These are phyloP conservation scores for Andrena trimmerana DNA, from an alignment of 2,888 invertebrate genomes.

Conservation along the genomic window DNA sequence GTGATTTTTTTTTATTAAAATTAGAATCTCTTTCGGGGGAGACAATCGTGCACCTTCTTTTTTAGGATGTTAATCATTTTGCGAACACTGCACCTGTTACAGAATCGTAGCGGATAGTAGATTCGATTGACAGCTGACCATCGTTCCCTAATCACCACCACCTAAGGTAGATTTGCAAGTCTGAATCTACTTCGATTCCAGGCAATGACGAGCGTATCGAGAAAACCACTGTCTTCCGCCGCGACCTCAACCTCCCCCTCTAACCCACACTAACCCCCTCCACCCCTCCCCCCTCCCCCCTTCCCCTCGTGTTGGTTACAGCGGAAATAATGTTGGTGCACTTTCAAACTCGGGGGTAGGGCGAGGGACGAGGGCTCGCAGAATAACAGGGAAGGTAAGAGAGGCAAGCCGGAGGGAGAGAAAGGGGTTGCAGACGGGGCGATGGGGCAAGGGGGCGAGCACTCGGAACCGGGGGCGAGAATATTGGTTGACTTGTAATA, in stretches of 20 bases:
- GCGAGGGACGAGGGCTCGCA: slow-evolving; percentile 44
- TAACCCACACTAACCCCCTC: too few relatives aligned
- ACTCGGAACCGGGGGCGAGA: slow-evolving; percentile 77
- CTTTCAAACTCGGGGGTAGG: slow-evolving; percentile 69
- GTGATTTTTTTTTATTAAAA: background rate
- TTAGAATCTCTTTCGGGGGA: too few relatives aligned
- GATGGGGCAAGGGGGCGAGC: slow-evolving; percentile 31
- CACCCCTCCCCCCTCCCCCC: background rate
- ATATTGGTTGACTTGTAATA: slow-evolving; percentile 84
- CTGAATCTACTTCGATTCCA: slow-evolving; percentile 30
- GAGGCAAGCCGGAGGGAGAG: slow-evolving; percentile 34
- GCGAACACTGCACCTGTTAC: background rate
- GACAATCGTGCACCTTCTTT: too few relatives aligned
- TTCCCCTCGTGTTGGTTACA: slow-evolving; percentile 70
- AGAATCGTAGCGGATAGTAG: slow-evolving; percentile 6
- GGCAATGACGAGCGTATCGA: slow-evolving; percentile 38
- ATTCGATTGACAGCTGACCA: slow-evolving; percentile 1
- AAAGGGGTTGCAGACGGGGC: slow-evolving; percentile 1
- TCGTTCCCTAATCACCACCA: background rate
- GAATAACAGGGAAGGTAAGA: slow-evolving; percentile 48
- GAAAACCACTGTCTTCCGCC: slow-evolving; percentile 33
- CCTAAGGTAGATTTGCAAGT: slow-evolving; percentile 7
- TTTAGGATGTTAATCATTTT: background rate
- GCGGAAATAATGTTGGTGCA: slow-evolving; percentile 81
- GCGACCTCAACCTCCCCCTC: background rate